These are phyloP conservation scores for Lepidurus packardi DNA, from an alignment of 1,140 invertebrate species.

Conservation along the genomic window DNA sequence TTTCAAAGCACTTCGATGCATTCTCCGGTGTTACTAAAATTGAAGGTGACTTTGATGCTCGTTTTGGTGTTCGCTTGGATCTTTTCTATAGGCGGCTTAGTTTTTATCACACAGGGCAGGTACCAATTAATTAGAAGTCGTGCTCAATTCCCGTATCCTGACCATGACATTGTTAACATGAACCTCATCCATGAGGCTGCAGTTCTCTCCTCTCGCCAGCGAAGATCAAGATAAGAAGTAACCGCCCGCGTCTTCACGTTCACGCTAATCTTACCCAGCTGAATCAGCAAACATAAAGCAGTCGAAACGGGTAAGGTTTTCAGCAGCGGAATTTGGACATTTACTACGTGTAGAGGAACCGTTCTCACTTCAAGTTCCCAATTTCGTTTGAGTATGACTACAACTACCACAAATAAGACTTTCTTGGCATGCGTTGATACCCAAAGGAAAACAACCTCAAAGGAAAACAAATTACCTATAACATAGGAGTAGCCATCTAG, in stretches of 20 bases:
- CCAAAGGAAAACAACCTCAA: background rate
- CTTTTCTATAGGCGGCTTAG: background rate
- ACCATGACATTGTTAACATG: background rate
- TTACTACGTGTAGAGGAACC: background rate
- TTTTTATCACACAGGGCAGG: background rate
- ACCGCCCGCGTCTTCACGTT: background rate
- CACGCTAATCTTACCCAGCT: background rate
- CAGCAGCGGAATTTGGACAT: background rate
- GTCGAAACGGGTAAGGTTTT: background rate
- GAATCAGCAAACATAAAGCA: background rate
- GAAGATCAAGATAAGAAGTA: background rate
- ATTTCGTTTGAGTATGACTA: background rate
- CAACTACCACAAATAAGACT: background rate
- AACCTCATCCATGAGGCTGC: background rate
- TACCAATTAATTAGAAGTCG: background rate
- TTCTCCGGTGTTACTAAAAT: too few species aligned
- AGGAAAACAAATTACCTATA: conserved; percentile 57
- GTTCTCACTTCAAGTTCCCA: background rate
- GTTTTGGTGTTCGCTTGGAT: too few species aligned
- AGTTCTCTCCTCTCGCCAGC: background rate
- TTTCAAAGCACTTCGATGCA: background rate
- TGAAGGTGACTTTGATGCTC: too few species aligned
- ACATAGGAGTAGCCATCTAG: conserved; percentile 73
- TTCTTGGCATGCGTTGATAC: background rate
- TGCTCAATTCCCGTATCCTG: background rate